phyloP scores from a whole-genome alignment of 2,888 invertebrate species.

The Eurytoma californica region DNA sequence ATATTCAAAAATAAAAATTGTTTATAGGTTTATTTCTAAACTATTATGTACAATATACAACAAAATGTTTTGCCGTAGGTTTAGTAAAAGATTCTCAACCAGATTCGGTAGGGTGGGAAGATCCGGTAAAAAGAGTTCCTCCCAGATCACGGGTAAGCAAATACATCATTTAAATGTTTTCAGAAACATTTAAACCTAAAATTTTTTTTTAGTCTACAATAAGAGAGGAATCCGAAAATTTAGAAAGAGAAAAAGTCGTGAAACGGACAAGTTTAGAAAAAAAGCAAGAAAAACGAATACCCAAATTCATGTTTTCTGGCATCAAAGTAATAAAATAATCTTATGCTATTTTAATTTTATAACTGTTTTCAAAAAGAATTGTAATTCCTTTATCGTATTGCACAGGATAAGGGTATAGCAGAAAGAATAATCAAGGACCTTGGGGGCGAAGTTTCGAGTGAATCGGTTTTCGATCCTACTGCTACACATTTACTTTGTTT shows the following conservation, averaged over 20 bases:
- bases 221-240: constrained; percentile 29
- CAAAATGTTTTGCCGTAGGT: constrained; percentile 57
- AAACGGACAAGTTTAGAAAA: constrained; percentile 35
- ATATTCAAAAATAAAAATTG: constrained; percentile 5
- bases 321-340: constrained; percentile 63
- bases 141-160: constrained; percentile 39
- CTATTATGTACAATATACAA: constrained; percentile 48
- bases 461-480: constrained; percentile 78
- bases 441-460: constrained; percentile 81
- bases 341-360: constrained; percentile 17
- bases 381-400: not conserved
- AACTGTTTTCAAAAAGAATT: not conserved
- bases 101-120: constrained; percentile 85
- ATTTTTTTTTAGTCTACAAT: constrained; percentile 44
- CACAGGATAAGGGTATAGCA: constrained; percentile 50
- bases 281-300: constrained; percentile 51
- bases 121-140: constrained; percentile 64
- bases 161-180: not conserved
- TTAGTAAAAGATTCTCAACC: constrained; percentile 77
- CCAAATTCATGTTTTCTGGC: constrained; percentile 71
- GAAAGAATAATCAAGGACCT: constrained; percentile 78
- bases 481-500: constrained; percentile 88
- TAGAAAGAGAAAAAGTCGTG: constrained; percentile 45
- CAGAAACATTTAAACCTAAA: constrained; percentile 14
- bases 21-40: not conserved